Evolutionary conservation across 2,797 vertebrate genomes (phyloP).

Genomic region (Cossypha heuglini): DNA sequence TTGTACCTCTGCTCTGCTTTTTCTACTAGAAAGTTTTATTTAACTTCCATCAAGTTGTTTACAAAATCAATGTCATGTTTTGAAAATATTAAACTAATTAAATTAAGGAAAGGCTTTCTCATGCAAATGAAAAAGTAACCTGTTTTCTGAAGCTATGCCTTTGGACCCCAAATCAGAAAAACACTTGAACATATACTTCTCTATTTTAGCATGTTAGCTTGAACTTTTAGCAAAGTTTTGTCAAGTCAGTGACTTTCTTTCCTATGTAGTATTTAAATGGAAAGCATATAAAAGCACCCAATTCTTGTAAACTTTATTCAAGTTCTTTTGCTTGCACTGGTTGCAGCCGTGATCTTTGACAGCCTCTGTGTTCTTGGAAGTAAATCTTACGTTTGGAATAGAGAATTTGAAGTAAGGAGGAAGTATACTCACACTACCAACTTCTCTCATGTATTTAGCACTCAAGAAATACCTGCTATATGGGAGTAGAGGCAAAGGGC

Average conservation of each 20-base stretch:
- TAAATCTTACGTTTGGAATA: background rate
- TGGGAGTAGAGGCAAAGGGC: background rate
- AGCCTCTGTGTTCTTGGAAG: background rate
- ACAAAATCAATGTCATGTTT: background rate
- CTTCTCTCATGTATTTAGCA: background rate
- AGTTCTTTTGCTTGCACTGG: background rate
- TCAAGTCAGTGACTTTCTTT: background rate
- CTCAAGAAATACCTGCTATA: background rate
- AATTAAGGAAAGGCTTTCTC: background rate
- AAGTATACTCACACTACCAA: background rate
- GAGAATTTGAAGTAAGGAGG: background rate
- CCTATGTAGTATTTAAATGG: background rate
- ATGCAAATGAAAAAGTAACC: background rate
- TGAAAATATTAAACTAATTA: background rate
- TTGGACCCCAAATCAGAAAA: background rate
- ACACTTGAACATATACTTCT: background rate
- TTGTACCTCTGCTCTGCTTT: background rate
- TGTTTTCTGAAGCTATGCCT: background rate
- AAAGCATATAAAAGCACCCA: background rate
- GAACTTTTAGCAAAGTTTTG: slow-evolving; percentile 36
- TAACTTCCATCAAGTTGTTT: background rate
- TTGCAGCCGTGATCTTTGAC: background rate
- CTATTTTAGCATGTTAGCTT: background rate
- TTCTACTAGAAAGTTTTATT: background rate
- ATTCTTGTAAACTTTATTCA: slow-evolving; percentile 13